phyloP scores from a whole-genome alignment of 2,888 invertebrate species.

The Chloroclysta siterata region DNA sequence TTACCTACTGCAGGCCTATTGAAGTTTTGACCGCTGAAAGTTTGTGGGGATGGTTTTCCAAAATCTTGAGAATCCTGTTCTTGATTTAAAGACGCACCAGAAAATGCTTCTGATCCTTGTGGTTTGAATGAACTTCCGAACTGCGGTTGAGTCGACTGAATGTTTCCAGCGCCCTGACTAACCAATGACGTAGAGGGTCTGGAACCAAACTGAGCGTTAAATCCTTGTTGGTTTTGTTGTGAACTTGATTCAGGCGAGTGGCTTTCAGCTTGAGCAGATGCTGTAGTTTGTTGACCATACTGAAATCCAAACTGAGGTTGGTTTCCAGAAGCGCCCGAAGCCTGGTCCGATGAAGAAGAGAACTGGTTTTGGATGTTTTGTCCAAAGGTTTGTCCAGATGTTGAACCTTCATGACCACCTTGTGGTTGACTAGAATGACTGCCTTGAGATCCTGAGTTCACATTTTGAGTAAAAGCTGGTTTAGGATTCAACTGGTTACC shows the following conservation, averaged over 20 bases:
- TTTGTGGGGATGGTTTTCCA: constrained; percentile 24
- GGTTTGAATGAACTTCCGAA: constrained; percentile 37
- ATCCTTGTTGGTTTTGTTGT: constrained; percentile 23
- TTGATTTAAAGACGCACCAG: constrained; percentile 20
- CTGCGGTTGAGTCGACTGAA: constrained; percentile 29
- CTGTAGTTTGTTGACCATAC: neutral
- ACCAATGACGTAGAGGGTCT: constrained; percentile 16
- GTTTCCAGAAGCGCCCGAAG: constrained; percentile 21
- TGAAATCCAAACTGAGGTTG: constrained; percentile 29
- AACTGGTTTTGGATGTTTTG: constrained; percentile 21
- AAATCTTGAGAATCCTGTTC: constrained; percentile 28
- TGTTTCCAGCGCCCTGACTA: constrained; percentile 15
- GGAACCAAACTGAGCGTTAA: constrained; percentile 27
- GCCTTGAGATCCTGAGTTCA: constrained; percentile 18
- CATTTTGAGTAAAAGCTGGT: constrained; percentile 14
- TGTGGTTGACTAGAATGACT: constrained; percentile 27
- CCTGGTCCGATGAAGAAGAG: constrained; percentile 18
- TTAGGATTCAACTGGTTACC: constrained; percentile 26
- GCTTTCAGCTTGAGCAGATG: constrained; percentile 24
- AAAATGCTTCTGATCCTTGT: constrained; percentile 32
- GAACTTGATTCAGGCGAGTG: constrained; percentile 16
- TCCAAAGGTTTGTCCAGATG: constrained; percentile 2
- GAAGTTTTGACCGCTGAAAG: constrained; percentile 22
- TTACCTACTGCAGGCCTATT: constrained; percentile 21
- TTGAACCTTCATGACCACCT: constrained; percentile 20